Evolutionary conservation across 2,888 invertebrate species (phyloP).

Genomic region (Cloeon dipterum): DNA sequence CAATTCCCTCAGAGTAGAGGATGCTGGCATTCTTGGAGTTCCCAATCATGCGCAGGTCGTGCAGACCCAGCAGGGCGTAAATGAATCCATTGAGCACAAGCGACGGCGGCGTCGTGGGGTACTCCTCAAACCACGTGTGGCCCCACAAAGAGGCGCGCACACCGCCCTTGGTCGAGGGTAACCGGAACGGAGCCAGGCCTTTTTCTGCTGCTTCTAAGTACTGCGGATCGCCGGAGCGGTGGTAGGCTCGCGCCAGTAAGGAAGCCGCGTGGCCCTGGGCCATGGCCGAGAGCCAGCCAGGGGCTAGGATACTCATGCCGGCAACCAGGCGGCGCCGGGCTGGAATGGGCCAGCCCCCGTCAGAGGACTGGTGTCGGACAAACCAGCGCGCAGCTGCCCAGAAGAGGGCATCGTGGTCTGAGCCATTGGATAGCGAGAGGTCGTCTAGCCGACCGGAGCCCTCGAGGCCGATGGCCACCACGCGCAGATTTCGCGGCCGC

Average conservation of each 20-base stretch:
- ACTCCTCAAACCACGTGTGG: slow-evolving; percentile 93
- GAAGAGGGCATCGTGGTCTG: slow-evolving; percentile 78
- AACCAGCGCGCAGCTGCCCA: slow-evolving; percentile 88
- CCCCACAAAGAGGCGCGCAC: slow-evolving; percentile 69
- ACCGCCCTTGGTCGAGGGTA: slow-evolving; percentile 51
- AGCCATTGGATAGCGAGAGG: slow-evolving; percentile 43
- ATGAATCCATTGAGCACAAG: slow-evolving; percentile 98
- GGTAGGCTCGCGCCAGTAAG: slow-evolving; percentile 74
- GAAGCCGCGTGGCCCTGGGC: slow-evolving; percentile 95
- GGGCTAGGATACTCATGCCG: slow-evolving; percentile 50
- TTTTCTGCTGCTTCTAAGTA: slow-evolving; percentile 64
- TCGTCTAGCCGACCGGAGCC: slow-evolving; percentile 56
- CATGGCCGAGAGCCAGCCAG: slow-evolving; percentile 97
- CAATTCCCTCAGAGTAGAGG: slow-evolving; percentile 65
- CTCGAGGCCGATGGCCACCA: slow-evolving; percentile 36
- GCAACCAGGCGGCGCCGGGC: slow-evolving; percentile 52
- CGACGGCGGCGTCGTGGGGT: slow-evolving; percentile 83
- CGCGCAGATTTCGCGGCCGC: slow-evolving; percentile 47
- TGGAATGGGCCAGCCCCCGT: slow-evolving; percentile 86
- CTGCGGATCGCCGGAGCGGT: slow-evolving; percentile 46
- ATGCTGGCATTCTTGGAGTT: slow-evolving; percentile 39
- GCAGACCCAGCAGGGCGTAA: slow-evolving; percentile 85
- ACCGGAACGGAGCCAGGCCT: slow-evolving; percentile 56
- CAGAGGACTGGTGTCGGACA: slow-evolving; percentile 55
- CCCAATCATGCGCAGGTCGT: slow-evolving; percentile 72